A percentile compares a stretch with the other conserved stretches of the same genome.
These are phyloP conservation scores for Drosophila anceps DNA, from an alignment of 2,888 invertebrate species.

Conservation along the genomic window DNA sequence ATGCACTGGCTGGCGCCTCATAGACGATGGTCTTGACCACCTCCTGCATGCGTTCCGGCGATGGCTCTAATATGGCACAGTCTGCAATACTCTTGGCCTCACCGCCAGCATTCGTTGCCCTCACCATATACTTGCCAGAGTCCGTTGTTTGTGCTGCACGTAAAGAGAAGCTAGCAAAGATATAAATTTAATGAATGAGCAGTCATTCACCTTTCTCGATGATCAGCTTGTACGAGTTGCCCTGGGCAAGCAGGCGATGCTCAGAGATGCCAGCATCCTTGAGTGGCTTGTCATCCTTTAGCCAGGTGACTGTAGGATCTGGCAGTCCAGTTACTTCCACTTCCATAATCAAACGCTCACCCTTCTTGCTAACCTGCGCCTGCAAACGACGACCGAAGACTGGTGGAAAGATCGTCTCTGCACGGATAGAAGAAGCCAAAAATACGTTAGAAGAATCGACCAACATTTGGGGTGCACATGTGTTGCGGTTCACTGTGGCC, in stretches of 20 bases:
- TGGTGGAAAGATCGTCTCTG: constrained; percentile 93
- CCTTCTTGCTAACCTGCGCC: constrained; percentile 90
- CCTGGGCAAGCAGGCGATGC: constrained; percentile 88
- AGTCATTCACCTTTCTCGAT: constrained; percentile 89
- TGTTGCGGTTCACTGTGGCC: constrained; percentile 40
- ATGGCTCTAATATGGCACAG: constrained; percentile 90
- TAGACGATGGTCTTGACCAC: constrained; percentile 89
- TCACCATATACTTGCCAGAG: constrained; percentile 91
- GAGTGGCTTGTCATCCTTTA: constrained; percentile 89
- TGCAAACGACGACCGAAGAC: constrained; percentile 92
- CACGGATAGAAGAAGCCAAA: constrained; percentile 18
- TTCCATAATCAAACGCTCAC: constrained; percentile 90
- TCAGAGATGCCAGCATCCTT: constrained; percentile 86
- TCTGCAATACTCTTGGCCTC: constrained; percentile 93
- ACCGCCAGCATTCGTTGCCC: constrained; percentile 91
- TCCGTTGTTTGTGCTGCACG: constrained; percentile 88
- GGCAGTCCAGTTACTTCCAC: constrained; percentile 93
- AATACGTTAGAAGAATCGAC: constrained; percentile 14
- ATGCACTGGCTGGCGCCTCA: constrained; percentile 84
- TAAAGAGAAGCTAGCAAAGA: background rate
- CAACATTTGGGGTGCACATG: constrained; percentile 23
- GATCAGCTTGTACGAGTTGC: constrained; percentile 89
- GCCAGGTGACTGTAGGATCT: constrained; percentile 90
- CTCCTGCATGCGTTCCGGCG: constrained; percentile 89
- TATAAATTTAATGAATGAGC: background rate